phyloP scores from a whole-genome alignment of 2,113 vertebrate species.

The Pelobates fuscus region DNA sequence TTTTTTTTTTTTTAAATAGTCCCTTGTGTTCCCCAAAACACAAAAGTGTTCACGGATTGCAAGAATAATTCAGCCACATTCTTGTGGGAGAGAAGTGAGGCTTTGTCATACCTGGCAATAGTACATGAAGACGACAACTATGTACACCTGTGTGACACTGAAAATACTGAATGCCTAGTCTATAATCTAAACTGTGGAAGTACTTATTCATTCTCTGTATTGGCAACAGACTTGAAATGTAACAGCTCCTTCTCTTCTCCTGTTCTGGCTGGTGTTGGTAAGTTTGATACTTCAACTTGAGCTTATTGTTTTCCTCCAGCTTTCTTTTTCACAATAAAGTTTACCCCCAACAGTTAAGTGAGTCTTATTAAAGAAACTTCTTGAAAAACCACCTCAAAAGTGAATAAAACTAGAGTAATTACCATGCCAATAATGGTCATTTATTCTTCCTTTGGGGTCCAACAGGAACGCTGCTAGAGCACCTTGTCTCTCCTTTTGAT shows the following conservation, averaged over 20 bases:
- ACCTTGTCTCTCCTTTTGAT: too few species aligned
- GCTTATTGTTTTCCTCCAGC: too few species aligned
- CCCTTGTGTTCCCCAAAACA: conserved; percentile 63
- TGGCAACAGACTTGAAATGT: conserved; percentile 63
- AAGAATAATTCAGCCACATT: conserved; percentile 59
- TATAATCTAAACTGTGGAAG: conserved; percentile 63
- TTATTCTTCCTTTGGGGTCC: too few species aligned
- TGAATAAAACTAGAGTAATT: too few species aligned
- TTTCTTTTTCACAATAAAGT: too few species aligned
- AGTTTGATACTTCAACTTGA: neutral
- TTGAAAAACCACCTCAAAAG: too few species aligned
- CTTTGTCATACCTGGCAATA: conserved; percentile 58
- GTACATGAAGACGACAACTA: conserved; percentile 55
- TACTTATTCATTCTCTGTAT: conserved; percentile 68
- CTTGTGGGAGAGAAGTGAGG: conserved; percentile 59
- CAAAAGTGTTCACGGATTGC: conserved; percentile 60
- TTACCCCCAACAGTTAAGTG: too few species aligned
- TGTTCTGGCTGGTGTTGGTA: conserved; percentile 64
- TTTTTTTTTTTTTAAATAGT: conserved; percentile 55
- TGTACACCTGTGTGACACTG: conserved; percentile 58
- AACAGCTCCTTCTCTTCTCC: conserved; percentile 67
- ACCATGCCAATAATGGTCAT: too few species aligned
- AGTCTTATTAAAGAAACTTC: too few species aligned
- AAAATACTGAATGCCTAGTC: conserved; percentile 57
- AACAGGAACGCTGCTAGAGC: too few species aligned